Percentiles rank a stretch among this genome's conserved stretches.
Evolutionary conservation across 2,797 vertebrate genomes (phyloP).

Genomic region (Cephalopachus bancanus): DNA sequence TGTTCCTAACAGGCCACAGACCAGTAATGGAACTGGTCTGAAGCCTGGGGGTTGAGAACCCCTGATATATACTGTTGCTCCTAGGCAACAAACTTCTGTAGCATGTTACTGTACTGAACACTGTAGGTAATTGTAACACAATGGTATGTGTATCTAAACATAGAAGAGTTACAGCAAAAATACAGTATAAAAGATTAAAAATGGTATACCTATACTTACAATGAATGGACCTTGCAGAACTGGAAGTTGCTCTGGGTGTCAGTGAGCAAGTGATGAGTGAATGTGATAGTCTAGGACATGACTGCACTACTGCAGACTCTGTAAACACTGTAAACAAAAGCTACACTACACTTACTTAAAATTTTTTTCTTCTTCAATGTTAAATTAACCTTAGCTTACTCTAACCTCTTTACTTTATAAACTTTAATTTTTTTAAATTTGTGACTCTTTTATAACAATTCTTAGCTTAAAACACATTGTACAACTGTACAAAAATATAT

Average conservation of each 20-base stretch:
- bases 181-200: not conserved
- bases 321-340: not conserved
- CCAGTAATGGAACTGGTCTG: no score
- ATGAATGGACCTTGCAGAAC: not conserved
- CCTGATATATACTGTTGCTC: not conserved
- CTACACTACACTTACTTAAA: not conserved
- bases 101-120: not conserved
- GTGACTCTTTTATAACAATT: not conserved
- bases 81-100: not conserved
- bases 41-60: no score
- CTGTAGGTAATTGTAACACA: not conserved
- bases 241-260: not conserved
- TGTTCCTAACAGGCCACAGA: no score
- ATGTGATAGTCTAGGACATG: not conserved
- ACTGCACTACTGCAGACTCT: not conserved
- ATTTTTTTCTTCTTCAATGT: not conserved
- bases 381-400: not conserved
- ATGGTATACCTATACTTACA: not conserved
- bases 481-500: not conserved
- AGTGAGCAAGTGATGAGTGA: not conserved
- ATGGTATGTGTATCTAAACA: not conserved
- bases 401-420: not conserved
- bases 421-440: not conserved
- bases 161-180: not conserved
- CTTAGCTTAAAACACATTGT: not conserved